A percentile compares a stretch with the other conserved stretches of the same genome.
Evolutionary conservation across 2,113 vertebrate genomes (phyloP).

Genomic region (Malurus cyaneus): DNA sequence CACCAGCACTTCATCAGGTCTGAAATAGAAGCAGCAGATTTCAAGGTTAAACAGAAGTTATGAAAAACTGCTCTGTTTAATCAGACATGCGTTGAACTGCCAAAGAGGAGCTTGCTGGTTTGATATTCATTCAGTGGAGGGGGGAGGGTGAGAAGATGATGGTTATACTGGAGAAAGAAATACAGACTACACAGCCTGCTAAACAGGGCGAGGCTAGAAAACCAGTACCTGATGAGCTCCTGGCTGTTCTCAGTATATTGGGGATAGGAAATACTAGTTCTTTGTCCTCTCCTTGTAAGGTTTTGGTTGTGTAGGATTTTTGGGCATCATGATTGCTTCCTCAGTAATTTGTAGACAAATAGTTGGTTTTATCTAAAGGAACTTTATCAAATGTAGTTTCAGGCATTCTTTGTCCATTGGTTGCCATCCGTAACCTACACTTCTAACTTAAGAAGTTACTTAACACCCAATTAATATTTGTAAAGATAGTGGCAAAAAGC

Average conservation of each 20-base stretch:
- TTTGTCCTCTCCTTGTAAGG: background rate
- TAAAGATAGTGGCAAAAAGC: background rate
- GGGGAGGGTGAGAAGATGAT: background rate
- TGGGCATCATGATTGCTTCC: background rate
- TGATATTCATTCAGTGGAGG: background rate
- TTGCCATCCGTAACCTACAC: background rate
- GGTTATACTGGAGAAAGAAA: background rate
- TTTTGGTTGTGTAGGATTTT: background rate
- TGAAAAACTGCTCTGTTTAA: background rate
- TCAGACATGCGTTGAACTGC: background rate
- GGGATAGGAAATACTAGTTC: background rate
- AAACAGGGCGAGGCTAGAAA: background rate
- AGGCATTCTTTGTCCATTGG: background rate
- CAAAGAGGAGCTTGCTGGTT: background rate
- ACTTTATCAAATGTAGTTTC: background rate
- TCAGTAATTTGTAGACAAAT: background rate
- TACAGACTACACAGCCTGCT: background rate
- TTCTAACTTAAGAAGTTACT: background rate
- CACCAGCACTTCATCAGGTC: constrained; percentile 31
- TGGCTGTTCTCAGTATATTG: background rate
- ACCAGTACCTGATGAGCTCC: background rate
- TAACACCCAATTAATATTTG: background rate
- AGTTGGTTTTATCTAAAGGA: background rate
- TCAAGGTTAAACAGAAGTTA: constrained; percentile 60
- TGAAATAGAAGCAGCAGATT: constrained; percentile 60